Base-by-base conservation (phyloP, 1,140 invertebrate species). In the Meloidogyne chitwoodi region DNA sequence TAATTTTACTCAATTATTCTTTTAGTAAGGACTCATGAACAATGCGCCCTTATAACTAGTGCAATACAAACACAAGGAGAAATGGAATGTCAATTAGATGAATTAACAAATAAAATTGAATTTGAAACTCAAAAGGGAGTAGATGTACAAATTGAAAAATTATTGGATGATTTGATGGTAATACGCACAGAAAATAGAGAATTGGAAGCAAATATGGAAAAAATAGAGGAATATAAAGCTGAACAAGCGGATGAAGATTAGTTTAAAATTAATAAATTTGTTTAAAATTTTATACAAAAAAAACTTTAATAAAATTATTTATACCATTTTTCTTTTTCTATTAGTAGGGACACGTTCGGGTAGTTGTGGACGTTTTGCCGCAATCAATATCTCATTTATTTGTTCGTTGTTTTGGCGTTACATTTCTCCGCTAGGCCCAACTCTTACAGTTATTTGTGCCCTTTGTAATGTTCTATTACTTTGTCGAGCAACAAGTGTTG, bases 111-210 rank as follows among this genome's bases (percentile, higher is more conserved):
- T 62, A 62, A 78, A 22, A 80, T 78, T 14, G 78, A 70, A 29
- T 22, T 79, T 6, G 76, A 78, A 34, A 34, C 26, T 27, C 76
- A 79, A 70, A 78, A 78, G 62, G 41, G 61, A 44, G 77, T 79
- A 10, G 77, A 78, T 64, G 27, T 29, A 19, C 77, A 78, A n/a
- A 41, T 78, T 69, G 77, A 78, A 34, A 80, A 68, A 29, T 29
- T 78, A n/a, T 41, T 78, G 19, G 44, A 80, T 66, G 77, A 78
- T 74, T 65, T 78, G 27, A 69, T 78, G 77, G 4, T 68, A 1
- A 73, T 78, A 29, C 34, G 66, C 11, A 70, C 73, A 44, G 77
- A 78, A 24, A 78, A 78, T 68, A 65, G 48, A 10, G 66, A 78
- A 41, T 34, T 78, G 41, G 73, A 75, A 38, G 12, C 1, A 19